A percentile compares a stretch with the other conserved stretches of the same genome.
phyloP scores from a whole-genome alignment of 2,888 invertebrate species.

The Folsomia candida region DNA sequence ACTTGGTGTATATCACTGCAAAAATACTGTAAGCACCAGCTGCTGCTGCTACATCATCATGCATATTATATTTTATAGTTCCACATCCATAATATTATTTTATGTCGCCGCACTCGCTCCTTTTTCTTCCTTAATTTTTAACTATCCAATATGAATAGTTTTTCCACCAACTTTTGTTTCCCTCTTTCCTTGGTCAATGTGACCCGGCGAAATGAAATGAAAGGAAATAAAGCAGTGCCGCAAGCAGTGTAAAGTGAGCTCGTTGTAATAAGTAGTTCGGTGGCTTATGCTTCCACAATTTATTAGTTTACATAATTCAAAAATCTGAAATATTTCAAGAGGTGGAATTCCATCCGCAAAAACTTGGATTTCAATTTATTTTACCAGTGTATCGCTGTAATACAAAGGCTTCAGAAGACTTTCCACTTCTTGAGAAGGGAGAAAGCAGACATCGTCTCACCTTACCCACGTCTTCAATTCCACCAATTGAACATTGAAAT shows the following conservation, averaged over 20 bases:
- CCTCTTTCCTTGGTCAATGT: background rate
- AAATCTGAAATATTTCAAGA: background rate
- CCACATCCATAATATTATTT: constrained; percentile 21
- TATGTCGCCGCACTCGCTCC: constrained; percentile 4
- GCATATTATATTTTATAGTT: constrained; percentile 26
- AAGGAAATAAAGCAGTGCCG: no score
- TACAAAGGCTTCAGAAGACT: no score
- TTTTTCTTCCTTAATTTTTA: constrained; percentile 1
- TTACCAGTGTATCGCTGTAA: no score
- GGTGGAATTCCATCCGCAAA: no score
- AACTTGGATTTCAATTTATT: no score
- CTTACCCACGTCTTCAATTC: background rate
- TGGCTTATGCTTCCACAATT: background rate
- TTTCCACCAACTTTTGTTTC: background rate
- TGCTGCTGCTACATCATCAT: constrained; percentile 35
- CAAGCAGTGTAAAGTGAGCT: no score
- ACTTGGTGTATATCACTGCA: background rate
- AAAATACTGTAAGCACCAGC: constrained; percentile 29
- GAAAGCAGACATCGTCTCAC: no score
- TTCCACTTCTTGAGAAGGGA: no score
- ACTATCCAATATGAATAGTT: background rate
- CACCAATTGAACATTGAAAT: background rate
- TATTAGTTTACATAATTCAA: background rate
- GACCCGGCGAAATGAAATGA: background rate
- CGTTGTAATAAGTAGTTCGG: background rate